These are phyloP conservation scores for Peromyscus eremicus DNA, from an alignment of 2,797 vertebrate species.

Conservation along the genomic window DNA sequence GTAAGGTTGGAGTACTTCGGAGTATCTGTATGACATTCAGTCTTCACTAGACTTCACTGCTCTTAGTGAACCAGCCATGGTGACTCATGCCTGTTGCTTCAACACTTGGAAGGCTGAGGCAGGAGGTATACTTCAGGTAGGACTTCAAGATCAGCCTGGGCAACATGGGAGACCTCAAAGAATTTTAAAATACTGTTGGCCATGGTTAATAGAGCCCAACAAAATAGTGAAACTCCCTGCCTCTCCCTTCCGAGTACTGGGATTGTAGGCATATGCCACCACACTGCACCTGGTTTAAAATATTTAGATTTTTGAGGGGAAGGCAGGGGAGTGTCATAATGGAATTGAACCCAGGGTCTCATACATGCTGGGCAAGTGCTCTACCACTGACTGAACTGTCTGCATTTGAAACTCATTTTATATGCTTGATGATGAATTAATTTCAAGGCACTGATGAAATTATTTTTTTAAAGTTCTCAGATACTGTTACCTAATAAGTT, in stretches of 20 bases:
- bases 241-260: not conserved
- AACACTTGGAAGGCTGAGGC: not conserved
- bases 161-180: not conserved
- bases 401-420: not conserved
- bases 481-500: constrained; percentile 66
- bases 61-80: not conserved
- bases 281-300: too few species aligned
- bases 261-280: not conserved
- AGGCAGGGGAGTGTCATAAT: not conserved
- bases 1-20: not conserved
- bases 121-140: not conserved
- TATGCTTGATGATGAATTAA: constrained; percentile 12
- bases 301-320: not conserved
- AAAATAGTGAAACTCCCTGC: not conserved
- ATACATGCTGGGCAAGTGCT: not conserved
- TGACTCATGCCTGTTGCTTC: not conserved
- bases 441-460: constrained; percentile 38
- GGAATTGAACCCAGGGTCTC: not conserved
- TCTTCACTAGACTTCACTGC: not conserved
- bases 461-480: constrained; percentile 76
- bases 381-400: not conserved
- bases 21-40: not conserved
- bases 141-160: not conserved
- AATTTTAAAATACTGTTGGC: not conserved
- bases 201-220: not conserved